Evolutionary conservation across 2,113 vertebrate species (phyloP).

Genomic region (Hylia prasina): DNA sequence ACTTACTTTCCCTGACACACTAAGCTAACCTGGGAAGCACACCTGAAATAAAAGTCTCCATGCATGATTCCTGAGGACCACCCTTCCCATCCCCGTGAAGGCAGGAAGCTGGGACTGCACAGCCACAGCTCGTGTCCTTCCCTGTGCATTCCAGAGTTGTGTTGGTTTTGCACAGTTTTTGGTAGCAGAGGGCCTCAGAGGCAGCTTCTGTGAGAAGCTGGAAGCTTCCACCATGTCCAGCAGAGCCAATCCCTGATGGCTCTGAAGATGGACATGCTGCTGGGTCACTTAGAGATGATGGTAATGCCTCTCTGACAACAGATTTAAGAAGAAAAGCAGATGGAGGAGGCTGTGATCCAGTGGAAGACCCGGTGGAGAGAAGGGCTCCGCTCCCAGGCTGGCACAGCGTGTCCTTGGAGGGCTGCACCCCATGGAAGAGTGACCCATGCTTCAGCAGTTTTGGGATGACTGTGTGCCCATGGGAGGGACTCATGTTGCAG

Average conservation of each 20-base stretch:
- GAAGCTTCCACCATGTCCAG: not conserved
- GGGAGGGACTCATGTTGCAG: not conserved
- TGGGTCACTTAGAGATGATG: not conserved
- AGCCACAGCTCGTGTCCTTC: not conserved
- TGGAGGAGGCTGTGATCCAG: not conserved
- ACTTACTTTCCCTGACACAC: not conserved
- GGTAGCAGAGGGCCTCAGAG: not conserved
- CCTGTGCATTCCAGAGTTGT: not conserved
- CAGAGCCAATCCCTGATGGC: not conserved
- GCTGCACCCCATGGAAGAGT: not conserved
- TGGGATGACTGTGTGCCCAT: not conserved
- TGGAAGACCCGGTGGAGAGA: not conserved
- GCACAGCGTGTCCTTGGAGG: not conserved
- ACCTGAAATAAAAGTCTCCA: not conserved
- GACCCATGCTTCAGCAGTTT: not conserved
- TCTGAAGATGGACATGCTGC: not conserved
- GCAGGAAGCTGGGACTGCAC: accelerated
- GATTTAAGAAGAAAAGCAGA: not conserved
- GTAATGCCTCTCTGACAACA: not conserved
- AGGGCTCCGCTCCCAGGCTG: not conserved
- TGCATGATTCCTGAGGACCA: not conserved
- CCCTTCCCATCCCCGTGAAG: accelerated
- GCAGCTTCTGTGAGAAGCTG: not conserved
- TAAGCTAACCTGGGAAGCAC: not conserved
- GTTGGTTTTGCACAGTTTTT: accelerated